A percentile compares a stretch with the other conserved stretches of the same genome.
Evolutionary conservation across 1,140 invertebrate genomes (phyloP).

Genomic region (Lepidostoma basale): DNA sequence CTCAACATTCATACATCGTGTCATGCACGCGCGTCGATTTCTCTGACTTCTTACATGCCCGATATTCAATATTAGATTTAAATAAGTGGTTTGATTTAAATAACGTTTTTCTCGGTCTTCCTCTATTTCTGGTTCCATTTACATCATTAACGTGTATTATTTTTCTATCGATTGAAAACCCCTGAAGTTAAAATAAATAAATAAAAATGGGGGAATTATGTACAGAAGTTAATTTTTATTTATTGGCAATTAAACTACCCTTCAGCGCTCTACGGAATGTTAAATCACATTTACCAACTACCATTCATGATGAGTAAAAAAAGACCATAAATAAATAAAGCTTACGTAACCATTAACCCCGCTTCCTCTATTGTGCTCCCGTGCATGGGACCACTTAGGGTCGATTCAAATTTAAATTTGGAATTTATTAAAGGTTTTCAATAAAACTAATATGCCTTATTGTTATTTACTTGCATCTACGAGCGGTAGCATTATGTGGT

Average conservation of each 20-base stretch:
- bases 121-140: too few relatives aligned
- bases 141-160: too few relatives aligned
- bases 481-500: background rate
- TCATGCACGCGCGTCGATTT: too few relatives aligned
- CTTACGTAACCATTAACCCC: conserved; percentile 1
- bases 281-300: background rate
- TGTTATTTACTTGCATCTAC: background rate
- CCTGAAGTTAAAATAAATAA: too few relatives aligned
- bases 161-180: too few relatives aligned
- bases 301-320: background rate
- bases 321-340: conserved; percentile 17
- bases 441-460: conserved; percentile 19
- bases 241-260: conserved; percentile 27
- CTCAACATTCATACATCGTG: too few relatives aligned
- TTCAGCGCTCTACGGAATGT: conserved; percentile 11
- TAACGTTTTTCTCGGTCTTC: too few relatives aligned
- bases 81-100: too few relatives aligned
- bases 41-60: too few relatives aligned
- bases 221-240: conserved; percentile 33
- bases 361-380: background rate
- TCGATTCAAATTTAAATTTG: conserved; percentile 16
- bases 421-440: conserved; percentile 22
- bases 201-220: conserved; percentile 7
- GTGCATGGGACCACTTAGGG: background rate
- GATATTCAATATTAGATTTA: too few relatives aligned